Evolutionary conservation across 2,888 invertebrate species (phyloP).

Genomic region (Eretmocerus hayati): DNA sequence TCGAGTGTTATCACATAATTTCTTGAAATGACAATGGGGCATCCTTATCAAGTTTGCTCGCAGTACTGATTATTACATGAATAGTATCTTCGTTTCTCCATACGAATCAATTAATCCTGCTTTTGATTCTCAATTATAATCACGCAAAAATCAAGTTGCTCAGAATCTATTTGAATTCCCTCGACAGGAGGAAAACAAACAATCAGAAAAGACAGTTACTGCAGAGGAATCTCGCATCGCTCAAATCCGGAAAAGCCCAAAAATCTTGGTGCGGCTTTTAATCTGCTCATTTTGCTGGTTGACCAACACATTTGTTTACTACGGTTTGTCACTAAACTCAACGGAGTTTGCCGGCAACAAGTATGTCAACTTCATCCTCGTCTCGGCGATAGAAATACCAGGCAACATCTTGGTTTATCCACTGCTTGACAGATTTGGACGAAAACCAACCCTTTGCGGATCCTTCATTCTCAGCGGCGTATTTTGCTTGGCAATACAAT

Average conservation of each 20-base stretch:
- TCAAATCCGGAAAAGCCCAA: conserved; percentile 51
- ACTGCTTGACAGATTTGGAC: conserved; percentile 51
- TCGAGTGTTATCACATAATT: no score
- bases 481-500: conserved; percentile 55
- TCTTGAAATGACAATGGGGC: no score
- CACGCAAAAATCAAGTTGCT: no score
- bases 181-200: no score
- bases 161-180: no score
- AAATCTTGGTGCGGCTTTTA: conserved; percentile 51
- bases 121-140: no score
- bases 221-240: conserved; percentile 30
- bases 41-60: no score
- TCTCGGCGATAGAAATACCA: conserved; percentile 64
- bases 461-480: conserved; percentile 58
- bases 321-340: conserved; percentile 72
- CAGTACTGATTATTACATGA: no score
- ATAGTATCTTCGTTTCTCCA: no score
- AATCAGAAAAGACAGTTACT: conserved; percentile 13
- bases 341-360: conserved; percentile 68
- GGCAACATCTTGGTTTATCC: conserved; percentile 60
- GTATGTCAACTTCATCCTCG: conserved; percentile 69
- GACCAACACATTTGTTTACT: conserved; percentile 71
- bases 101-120: no score
- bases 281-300: conserved; percentile 76
- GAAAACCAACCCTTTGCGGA: conserved; percentile 55